These are phyloP conservation scores for Ctena decussata DNA, from an alignment of 2,888 invertebrate species.

Conservation along the genomic window DNA sequence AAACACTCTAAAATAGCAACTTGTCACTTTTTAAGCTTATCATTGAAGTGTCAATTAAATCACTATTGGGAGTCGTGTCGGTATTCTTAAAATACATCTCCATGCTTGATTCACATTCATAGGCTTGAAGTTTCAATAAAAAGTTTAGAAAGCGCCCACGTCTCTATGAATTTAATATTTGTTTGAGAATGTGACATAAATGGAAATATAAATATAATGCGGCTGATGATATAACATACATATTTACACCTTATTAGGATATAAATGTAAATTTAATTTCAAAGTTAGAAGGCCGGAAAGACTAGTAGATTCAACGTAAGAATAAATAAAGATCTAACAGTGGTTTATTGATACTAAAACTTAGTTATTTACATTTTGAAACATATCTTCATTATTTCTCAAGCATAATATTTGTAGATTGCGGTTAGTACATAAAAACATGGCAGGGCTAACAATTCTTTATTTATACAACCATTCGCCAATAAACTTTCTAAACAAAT, in stretches of 20 bases:
- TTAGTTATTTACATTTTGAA: not conserved
- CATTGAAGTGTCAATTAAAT: too few relatives aligned
- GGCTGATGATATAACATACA: not conserved
- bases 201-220: not conserved
- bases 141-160: not conserved
- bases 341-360: not conserved
- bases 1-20: too few relatives aligned
- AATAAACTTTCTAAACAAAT: too few relatives aligned
- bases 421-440: not conserved
- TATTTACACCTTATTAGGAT: slow-evolving; percentile 3
- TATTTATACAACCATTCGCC: too few relatives aligned
- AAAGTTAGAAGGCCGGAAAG: not conserved
- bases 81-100: too few relatives aligned
- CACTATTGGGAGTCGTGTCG: too few relatives aligned
- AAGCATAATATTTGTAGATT: not conserved
- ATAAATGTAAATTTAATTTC: slow-evolving; percentile 1
- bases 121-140: not conserved
- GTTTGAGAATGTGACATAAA: not conserved
- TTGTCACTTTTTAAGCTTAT: too few relatives aligned
- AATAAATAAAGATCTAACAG: slow-evolving; percentile 1
- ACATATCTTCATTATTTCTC: not conserved
- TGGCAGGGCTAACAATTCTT: too few relatives aligned
- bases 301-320: not conserved
- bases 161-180: not conserved
- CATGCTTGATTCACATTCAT: too few relatives aligned